Evolutionary conservation across 2,113 vertebrate genomes (phyloP), one percentile per base, ranked within the genome.

Genomic region (Gavialis gangeticus): DNA sequence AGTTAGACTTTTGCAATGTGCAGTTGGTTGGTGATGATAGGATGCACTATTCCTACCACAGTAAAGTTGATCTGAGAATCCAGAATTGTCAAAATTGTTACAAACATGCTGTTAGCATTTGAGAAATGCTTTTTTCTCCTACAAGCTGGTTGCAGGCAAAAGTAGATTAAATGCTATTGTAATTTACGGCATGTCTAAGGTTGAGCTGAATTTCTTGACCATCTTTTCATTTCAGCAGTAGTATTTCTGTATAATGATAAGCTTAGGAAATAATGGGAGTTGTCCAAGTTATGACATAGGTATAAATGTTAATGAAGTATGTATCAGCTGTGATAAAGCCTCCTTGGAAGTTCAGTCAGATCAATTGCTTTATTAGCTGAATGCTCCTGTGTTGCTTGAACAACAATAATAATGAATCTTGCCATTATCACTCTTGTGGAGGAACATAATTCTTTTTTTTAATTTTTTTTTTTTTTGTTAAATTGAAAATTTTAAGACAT

Each of bases 231-330:
- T 81, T 73, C 30, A 92, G 91, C 66, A 5, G 54, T 55, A 58
- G 67, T 67, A 13, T 12, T 66, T 83, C 16, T 67, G n/a, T 73
- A 25, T 63, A 76, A 24, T 54, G 54, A 21, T 28, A 84, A 91
- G 30, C 62, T 56, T 82, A 92, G 30, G 87, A 84, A 85, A 57
- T 84, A 79, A 85, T 64, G 87, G 8, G 46, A 34, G 18, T 63
- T 83, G 67, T 83, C 80, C 81, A 46, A 64, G 46, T 67, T 86
- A 22, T 84, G n/a, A 84, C 87, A 75, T 12, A 6, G 66, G 78
- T 55, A 84, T 79, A 92, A 86, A 89, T 86, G 91, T 88, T 94
- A 88, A 75, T 89, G 46, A 84, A 84, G 91, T 82, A 27, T 12
- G 14, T 84, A n/a, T 60, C 79, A 82, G 24, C 24, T 66, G 5